These are phyloP conservation scores for Lophius americanus DNA, from an alignment of 2,797 vertebrate species.

Conservation along the genomic window DNA sequence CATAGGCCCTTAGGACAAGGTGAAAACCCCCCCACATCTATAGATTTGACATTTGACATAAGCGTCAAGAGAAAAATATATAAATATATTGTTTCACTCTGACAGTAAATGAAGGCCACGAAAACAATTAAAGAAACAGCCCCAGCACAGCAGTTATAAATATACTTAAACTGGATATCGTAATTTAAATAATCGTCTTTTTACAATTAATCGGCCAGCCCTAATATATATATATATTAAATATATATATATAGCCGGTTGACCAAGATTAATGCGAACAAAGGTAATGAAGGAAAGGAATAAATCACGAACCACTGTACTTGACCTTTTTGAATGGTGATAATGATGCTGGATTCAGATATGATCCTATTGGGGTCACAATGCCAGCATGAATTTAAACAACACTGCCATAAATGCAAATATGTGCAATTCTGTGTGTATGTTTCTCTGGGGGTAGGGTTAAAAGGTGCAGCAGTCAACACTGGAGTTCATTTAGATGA, in stretches of 20 bases:
- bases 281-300: conserved; percentile 73
- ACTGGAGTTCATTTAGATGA: conserved; percentile 36
- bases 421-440: not conserved
- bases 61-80: conserved; percentile 12
- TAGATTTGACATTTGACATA: too few relatives aligned
- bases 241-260: too few relatives aligned
- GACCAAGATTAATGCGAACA: conserved; percentile 77
- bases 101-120: conserved; percentile 35
- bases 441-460: conserved; percentile 4
- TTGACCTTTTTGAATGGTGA: conserved; percentile 77
- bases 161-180: conserved; percentile 75
- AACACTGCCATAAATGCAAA: conserved; percentile 32
- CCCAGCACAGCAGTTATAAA: conserved; percentile 71
- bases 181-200: too few relatives aligned
- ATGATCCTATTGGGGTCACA: conserved; percentile 31
- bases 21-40: too few relatives aligned
- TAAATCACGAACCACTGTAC: conserved; percentile 71
- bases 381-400: conserved; percentile 32
- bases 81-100: not conserved
- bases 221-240: too few relatives aligned
- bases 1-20: too few relatives aligned
- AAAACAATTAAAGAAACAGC: conserved; percentile 33
- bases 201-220: too few relatives aligned
- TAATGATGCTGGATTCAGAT: conserved; percentile 73
- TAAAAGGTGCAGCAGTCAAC: conserved; percentile 43